phyloP scores from a whole-genome alignment of 1,140 invertebrate species.

The Varroa destructor region DNA sequence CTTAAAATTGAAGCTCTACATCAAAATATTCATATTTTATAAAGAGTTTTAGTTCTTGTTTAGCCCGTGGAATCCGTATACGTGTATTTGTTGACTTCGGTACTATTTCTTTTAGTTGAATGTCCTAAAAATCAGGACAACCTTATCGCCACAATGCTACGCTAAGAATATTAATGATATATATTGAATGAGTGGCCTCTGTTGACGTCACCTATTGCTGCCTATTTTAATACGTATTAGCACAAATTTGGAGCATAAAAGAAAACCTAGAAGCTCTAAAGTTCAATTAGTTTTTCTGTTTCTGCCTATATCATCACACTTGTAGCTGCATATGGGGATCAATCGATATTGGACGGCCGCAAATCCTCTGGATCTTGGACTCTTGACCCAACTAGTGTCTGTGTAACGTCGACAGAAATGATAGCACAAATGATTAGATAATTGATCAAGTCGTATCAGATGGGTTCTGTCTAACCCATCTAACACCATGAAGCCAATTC shows the following conservation, averaged over 20 bases:
- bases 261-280: too few species aligned
- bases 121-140: too few species aligned
- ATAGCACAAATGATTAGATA: too few species aligned
- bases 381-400: not conserved
- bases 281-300: not conserved
- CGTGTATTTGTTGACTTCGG: slow-evolving; percentile 19
- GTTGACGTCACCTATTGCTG: too few species aligned
- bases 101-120: too few species aligned
- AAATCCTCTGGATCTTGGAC: too few species aligned
- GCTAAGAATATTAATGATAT: too few species aligned
- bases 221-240: not conserved
- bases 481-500: not conserved
- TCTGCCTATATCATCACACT: not conserved
- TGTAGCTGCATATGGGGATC: not conserved
- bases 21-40: slow-evolving; percentile 47
- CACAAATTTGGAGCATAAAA: not conserved
- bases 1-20: slow-evolving; percentile 53
- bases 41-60: slow-evolving; percentile 47
- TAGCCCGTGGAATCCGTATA: slow-evolving; percentile 57
- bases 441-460: too few species aligned
- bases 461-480: not conserved
- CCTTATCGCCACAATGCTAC: too few species aligned
- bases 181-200: too few species aligned
- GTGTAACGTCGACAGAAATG: not conserved
- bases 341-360: too few species aligned